Conservation (phyloP, 1,140 invertebrate species). For the Leptinotarsa texana region DNA sequence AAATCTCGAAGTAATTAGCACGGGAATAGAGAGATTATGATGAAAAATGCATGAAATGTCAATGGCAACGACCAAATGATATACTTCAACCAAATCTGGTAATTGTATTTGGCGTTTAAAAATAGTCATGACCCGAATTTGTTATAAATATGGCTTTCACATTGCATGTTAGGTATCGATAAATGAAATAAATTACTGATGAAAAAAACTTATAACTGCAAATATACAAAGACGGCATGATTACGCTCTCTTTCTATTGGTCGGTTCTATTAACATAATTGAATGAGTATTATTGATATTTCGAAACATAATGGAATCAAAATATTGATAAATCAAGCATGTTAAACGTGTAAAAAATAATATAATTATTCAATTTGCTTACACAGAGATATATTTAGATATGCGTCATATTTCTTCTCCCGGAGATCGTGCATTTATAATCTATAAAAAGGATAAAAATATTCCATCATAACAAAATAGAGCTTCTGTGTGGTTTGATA, state of each 20-base stretch:
- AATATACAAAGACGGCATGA: background rate
- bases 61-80: slow-evolving; percentile 7
- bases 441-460: too few species aligned
- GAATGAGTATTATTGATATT: background rate
- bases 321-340: slow-evolving; percentile 7
- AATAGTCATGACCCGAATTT: slow-evolving; percentile 24
- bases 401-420: background rate
- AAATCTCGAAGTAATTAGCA: background rate
- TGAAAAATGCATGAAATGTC: slow-evolving; percentile 17
- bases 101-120: slow-evolving; percentile 14
- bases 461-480: too few species aligned
- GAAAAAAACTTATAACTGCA: background rate
- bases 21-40: background rate
- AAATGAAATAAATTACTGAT: background rate
- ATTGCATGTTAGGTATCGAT: slow-evolving; percentile 5
- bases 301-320: background rate
- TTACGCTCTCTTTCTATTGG: background rate
- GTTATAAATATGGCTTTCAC: slow-evolving; percentile 1
- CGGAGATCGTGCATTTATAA: too few species aligned
- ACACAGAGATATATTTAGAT: background rate
- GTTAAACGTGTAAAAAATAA: background rate
- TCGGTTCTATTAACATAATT: background rate
- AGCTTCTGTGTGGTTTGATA: too few species aligned
- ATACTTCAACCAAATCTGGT: slow-evolving; percentile 15
- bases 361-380: background rate